phyloP scores from a whole-genome alignment of 1,140 invertebrate species.

The Penaeus japonicus region DNA sequence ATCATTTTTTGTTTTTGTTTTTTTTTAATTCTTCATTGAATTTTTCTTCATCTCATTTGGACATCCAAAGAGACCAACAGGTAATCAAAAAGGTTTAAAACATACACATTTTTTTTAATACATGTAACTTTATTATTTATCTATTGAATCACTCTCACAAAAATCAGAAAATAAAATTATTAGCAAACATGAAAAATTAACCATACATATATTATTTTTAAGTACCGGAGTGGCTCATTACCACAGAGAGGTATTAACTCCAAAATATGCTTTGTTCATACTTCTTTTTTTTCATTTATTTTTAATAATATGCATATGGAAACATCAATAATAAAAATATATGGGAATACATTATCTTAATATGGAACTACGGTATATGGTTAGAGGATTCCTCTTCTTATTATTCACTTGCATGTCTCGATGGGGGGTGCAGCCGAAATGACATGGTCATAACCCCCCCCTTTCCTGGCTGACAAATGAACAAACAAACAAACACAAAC shows the following conservation, averaged over 20 bases:
- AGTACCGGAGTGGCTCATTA: slow-evolving; percentile 62
- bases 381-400: slow-evolving; percentile 59
- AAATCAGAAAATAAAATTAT: slow-evolving; percentile 65
- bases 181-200: slow-evolving; percentile 64
- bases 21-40: too few relatives aligned
- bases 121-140: slow-evolving; percentile 58
- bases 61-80: background rate
- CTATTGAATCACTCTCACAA: slow-evolving; percentile 64
- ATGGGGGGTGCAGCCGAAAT: background rate
- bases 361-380: slow-evolving; percentile 63
- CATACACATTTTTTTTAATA: slow-evolving; percentile 44
- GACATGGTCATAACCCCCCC: slow-evolving; percentile 35
- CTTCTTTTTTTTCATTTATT: slow-evolving; percentile 54
- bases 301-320: slow-evolving; percentile 62
- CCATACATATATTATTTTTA: slow-evolving; percentile 62
- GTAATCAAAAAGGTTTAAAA: background rate
- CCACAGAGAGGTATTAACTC: slow-evolving; percentile 63
- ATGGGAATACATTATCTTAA: slow-evolving; percentile 63
- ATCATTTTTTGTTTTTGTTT: too few relatives aligned
- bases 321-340: slow-evolving; percentile 65
- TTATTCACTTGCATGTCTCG: slow-evolving; percentile 34
- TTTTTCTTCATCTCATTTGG: too few relatives aligned
- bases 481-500: slow-evolving; percentile 60
- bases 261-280: slow-evolving; percentile 64
- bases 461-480: slow-evolving; percentile 46